Evolutionary conservation across 23 tunicate species (phyloP).

Genomic region (Corella eumyota): DNA sequence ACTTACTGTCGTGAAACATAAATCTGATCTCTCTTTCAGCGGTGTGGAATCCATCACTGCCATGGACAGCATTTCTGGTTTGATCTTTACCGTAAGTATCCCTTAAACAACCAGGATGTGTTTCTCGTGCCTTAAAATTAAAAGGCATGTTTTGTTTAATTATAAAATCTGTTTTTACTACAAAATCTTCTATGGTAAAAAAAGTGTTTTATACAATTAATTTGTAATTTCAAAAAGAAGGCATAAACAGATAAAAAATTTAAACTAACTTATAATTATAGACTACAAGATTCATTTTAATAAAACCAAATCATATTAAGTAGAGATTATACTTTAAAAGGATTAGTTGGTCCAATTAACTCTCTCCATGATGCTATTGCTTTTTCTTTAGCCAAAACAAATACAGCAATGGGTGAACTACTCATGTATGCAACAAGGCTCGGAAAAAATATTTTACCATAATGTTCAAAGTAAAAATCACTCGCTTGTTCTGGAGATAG

Average conservation of each 20-base stretch:
- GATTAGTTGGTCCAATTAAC: slow-evolving; percentile 91
- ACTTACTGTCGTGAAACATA: slow-evolving; percentile 80
- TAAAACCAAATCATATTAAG: no score
- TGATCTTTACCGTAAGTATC: slow-evolving; percentile 90
- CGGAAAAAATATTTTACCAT: slow-evolving; percentile 98
- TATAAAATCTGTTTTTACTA: background rate
- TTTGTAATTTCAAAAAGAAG: no score
- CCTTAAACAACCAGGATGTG: slow-evolving; percentile 74
- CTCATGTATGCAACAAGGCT: slow-evolving; percentile 97
- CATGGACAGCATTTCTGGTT: slow-evolving; percentile 94
- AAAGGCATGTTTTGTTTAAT: no score
- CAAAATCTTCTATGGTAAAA: background rate
- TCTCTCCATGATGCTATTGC: slow-evolving; percentile 84
- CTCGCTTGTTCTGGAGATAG: slow-evolving; percentile 96
- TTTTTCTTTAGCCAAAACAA: slow-evolving; percentile 77
- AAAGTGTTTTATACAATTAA: no score
- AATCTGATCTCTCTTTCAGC: slow-evolving; percentile 89
- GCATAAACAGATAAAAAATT: no score
- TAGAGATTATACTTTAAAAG: slow-evolving; percentile 54
- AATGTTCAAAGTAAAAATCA: slow-evolving; percentile 95
- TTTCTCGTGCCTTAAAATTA: slow-evolving; percentile 66
- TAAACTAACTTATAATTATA: no score
- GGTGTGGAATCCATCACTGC: slow-evolving; percentile 49
- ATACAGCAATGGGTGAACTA: slow-evolving; percentile 61
- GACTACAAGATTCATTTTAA: no score